A percentile compares a stretch with the other conserved stretches of the same genome.
Conservation (phyloP, 2,797 vertebrate genomes). For the Siniperca scherzeri region DNA sequence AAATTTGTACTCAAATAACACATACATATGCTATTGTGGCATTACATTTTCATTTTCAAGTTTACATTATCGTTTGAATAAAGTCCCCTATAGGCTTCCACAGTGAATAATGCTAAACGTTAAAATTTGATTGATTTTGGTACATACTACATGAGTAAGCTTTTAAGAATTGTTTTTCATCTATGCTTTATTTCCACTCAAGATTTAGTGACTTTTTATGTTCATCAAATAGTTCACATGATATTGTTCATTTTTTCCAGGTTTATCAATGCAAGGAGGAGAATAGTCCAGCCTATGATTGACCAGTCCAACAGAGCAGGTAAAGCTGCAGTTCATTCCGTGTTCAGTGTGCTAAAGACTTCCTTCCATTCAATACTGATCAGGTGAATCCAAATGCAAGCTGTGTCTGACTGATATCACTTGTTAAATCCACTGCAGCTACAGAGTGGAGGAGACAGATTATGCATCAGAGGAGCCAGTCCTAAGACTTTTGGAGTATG, state of each 20-base stretch:
- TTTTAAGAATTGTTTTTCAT: not conserved
- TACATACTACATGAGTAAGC: no score
- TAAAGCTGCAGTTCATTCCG: conserved; percentile 72
- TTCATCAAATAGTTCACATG: not conserved
- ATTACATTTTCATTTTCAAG: no score
- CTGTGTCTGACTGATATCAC: not conserved
- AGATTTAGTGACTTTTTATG: not conserved
- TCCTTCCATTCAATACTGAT: not conserved
- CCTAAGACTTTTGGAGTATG: not conserved
- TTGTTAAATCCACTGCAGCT: not conserved
- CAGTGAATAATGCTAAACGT: no score
- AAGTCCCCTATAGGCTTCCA: no score
- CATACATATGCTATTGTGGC: no score
- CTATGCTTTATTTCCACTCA: not conserved
- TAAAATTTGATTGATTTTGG: not conserved
- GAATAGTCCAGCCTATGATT: conserved; percentile 99
- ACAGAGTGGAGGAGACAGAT: not conserved
- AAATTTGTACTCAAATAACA: no score
- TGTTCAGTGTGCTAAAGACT: not conserved
- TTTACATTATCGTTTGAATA: no score
- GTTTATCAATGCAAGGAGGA: conserved; percentile 98
- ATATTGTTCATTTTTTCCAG: conserved; percentile 77
- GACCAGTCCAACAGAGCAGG: conserved; percentile 99
- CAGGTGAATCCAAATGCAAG: not conserved
- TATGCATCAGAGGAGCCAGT: not conserved